Evolutionary conservation across 2,888 invertebrate genomes (phyloP).

Genomic region (Agrochola litura): DNA sequence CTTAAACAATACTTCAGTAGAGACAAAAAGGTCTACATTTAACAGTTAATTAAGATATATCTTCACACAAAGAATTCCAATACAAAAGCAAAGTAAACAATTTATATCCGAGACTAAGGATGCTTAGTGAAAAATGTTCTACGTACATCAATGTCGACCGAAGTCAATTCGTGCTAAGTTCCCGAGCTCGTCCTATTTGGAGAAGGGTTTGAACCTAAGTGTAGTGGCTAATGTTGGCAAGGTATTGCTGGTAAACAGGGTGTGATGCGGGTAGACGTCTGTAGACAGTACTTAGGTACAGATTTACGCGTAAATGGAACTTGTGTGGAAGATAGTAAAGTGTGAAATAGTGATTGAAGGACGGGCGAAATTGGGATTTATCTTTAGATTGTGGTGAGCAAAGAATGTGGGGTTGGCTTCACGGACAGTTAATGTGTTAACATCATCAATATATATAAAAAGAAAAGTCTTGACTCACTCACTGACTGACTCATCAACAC

Average conservation of each 20-base stretch:
- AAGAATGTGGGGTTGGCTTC: not conserved
- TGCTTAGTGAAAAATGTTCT: conserved; percentile 52
- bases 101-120: conserved; percentile 39
- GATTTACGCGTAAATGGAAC: conserved; percentile 62
- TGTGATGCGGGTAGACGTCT: conserved; percentile 73
- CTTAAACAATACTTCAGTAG: not conserved
- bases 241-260: conserved; percentile 71
- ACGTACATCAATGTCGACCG: conserved; percentile 52
- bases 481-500: not conserved
- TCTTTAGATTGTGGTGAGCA: not conserved
- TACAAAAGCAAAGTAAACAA: conserved; percentile 33
- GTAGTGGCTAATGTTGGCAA: conserved; percentile 67
- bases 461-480: not conserved
- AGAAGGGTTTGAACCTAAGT: conserved; percentile 72
- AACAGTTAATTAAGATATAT: conserved; percentile 40
- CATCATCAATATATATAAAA: not conserved
- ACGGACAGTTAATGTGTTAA: not conserved
- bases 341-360: conserved; percentile 14
- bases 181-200: conserved; percentile 61
- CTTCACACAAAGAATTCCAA: conserved; percentile 19
- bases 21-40: not conserved
- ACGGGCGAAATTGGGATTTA: not conserved
- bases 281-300: conserved; percentile 58
- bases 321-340: conserved; percentile 19
- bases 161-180: conserved; percentile 68